Percentiles rank a stretch among this genome's conserved stretches.
Evolutionary conservation across 2,888 invertebrate genomes (phyloP).

Genomic region (Agrochola macilenta): DNA sequence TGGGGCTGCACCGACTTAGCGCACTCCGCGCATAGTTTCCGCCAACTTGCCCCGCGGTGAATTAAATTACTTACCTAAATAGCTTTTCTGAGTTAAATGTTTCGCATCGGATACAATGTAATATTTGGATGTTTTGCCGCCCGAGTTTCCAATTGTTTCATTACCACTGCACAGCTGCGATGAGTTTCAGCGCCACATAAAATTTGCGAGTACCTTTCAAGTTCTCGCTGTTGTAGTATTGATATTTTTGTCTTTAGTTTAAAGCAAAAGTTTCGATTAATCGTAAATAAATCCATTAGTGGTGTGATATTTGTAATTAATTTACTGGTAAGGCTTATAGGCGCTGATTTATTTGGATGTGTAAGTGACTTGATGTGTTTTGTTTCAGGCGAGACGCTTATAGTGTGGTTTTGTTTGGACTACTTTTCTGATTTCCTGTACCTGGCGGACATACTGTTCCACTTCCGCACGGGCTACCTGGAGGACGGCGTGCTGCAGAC

Average conservation of each 20-base stretch:
- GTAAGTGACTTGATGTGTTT: constrained; percentile 57
- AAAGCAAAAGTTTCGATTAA: constrained; percentile 66
- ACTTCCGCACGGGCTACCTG: constrained; percentile 99
- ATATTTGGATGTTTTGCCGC: constrained; percentile 73
- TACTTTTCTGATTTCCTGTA: constrained; percentile 99
- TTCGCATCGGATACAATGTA: constrained; percentile 76
- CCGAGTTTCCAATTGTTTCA: constrained; percentile 77
- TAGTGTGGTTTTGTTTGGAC: constrained; percentile 99
- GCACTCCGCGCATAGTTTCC: constrained; percentile 79
- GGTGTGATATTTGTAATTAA: constrained; percentile 13
- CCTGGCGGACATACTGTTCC: constrained; percentile 98
- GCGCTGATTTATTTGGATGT: background rate
- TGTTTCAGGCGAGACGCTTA: constrained; percentile 94
- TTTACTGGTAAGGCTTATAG: constrained; percentile 4
- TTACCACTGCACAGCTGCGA: constrained; percentile 69
- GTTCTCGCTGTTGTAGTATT: constrained; percentile 62
- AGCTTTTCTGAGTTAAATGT: constrained; percentile 82
- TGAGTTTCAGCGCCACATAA: constrained; percentile 74
- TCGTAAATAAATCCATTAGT: constrained; percentile 27
- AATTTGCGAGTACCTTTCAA: constrained; percentile 71
- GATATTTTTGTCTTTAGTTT: constrained; percentile 54
- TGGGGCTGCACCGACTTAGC: constrained; percentile 76
- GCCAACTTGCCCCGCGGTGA: constrained; percentile 77
- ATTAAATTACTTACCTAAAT: constrained; percentile 85
- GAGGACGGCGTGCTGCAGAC: constrained; percentile 99